A percentile compares a stretch with the other conserved stretches of the same genome.
Evolutionary conservation across 2,113 vertebrate species (phyloP).

Genomic region (Pungitius pungitius): DNA sequence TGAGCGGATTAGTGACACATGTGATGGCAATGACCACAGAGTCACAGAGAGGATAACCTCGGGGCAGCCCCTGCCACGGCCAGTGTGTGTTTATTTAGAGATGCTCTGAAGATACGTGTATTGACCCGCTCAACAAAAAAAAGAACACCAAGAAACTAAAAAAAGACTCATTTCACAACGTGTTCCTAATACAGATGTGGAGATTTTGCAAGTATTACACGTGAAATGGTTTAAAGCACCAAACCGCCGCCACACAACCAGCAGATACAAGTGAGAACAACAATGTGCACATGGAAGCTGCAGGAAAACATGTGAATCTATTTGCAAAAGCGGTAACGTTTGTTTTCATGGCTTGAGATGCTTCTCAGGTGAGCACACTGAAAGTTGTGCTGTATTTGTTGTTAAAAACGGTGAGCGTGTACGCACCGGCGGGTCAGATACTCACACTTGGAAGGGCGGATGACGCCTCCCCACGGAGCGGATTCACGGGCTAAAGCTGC

Average conservation of each 20-base stretch:
- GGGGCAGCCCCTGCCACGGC: slow-evolving; percentile 11
- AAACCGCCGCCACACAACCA: not conserved
- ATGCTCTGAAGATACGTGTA: not conserved
- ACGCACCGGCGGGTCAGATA: slow-evolving; percentile 51
- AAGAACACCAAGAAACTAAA: slow-evolving; percentile 21
- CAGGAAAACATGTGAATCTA: not conserved
- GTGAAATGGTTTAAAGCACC: not conserved
- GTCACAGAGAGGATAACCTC: slow-evolving; percentile 22
- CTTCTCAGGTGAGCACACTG: not conserved
- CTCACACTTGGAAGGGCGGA: slow-evolving; percentile 89
- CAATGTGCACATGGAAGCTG: not conserved
- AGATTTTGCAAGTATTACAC: not conserved
- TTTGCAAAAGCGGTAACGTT: not conserved
- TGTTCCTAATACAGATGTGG: not conserved
- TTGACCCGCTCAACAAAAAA: not conserved
- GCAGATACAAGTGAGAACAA: not conserved
- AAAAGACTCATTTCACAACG: not conserved
- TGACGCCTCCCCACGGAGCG: slow-evolving; percentile 79
- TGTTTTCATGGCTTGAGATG: not conserved
- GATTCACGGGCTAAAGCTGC: slow-evolving; percentile 75
- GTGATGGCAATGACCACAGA: slow-evolving; percentile 32
- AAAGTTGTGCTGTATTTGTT: not conserved
- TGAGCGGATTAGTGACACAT: slow-evolving; percentile 2
- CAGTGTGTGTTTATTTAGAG: slow-evolving; percentile 33
- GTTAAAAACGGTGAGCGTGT: not conserved